A percentile compares a stretch with the other conserved stretches of the same genome.
phyloP scores from a whole-genome alignment of 2,888 invertebrate genomes.

The Arge pagana region DNA sequence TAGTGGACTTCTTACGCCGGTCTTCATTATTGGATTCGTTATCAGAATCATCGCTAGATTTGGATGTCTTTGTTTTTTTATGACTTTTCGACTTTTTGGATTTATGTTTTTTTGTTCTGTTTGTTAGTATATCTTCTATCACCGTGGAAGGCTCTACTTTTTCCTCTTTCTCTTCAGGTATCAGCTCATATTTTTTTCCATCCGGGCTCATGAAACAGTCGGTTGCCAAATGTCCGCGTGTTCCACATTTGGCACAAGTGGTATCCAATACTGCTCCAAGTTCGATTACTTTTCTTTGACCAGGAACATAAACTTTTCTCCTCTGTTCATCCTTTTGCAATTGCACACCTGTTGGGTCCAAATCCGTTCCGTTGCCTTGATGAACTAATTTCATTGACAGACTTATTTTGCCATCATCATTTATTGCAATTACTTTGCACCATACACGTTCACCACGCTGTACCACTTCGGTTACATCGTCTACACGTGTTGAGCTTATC shows the following conservation, averaged over 20 bases:
- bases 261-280: slow-evolving; percentile 56
- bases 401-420: slow-evolving; percentile 55
- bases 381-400: slow-evolving; percentile 58
- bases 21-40: slow-evolving; percentile 33
- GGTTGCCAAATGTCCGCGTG: slow-evolving; percentile 53
- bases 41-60: slow-evolving; percentile 31
- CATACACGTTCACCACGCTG: slow-evolving; percentile 55
- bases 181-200: slow-evolving; percentile 55
- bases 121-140: slow-evolving; percentile 24
- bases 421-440: slow-evolving; percentile 56
- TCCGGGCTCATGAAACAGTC: slow-evolving; percentile 56
- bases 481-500: slow-evolving; percentile 51
- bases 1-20: slow-evolving; percentile 28
- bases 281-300: slow-evolving; percentile 49
- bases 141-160: slow-evolving; percentile 25
- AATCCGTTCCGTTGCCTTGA: slow-evolving; percentile 56
- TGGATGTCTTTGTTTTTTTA: slow-evolving; percentile 48
- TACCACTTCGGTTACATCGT: slow-evolving; percentile 54
- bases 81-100: slow-evolving; percentile 45
- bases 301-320: slow-evolving; percentile 41
- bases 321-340: slow-evolving; percentile 52
- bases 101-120: slow-evolving; percentile 41
- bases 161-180: slow-evolving; percentile 49
- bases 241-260: slow-evolving; percentile 55
- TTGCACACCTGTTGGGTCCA: slow-evolving; percentile 57